Base-by-base conservation (phyloP, 2,888 invertebrate species). In the Mythimna loreyi region DNA sequence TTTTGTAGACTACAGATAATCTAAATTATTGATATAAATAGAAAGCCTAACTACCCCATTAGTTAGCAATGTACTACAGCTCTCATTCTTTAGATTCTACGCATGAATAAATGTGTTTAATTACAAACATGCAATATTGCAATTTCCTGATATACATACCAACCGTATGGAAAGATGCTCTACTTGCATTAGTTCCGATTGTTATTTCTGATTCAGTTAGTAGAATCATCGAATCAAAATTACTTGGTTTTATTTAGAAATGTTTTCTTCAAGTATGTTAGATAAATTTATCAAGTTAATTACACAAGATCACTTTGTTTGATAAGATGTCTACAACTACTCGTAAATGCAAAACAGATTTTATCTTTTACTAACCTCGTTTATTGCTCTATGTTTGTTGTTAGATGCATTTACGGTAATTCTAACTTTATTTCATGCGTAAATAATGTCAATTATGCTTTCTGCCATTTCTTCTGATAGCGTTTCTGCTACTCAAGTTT, bases 1-100 rank as follows among this genome's bases (percentile, higher is more conserved):
- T 64, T 64, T 72, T 57, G 65, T 72, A 74, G 65, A 72, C 49
- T 56, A 77, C 64, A 67, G 75, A 70, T 56, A 79, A 77, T 75
- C 59, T 64, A 68, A 82, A 59, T 74, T 80, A 75, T 82, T 70
- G 78, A 78, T 81, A 81, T 73, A 72, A 68, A 81, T 82, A 77
- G 81, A 83, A 81, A 83, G 65, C 67, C 68, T 65, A 67, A 57
- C 60, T 69, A 67, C 56, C 68, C 72, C 72, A 78, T 81, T 76
- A 62, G 65, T 66, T 65, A 36, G 50, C 49, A 40, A 70, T 73
- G 50, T 70, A 57, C 56, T 63, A 79, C 77, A n/a, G n/a, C n/a
- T 76, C 74, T 64, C 79, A 75, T 81, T 77, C 71, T 65, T 77
- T 68, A 65, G 50, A 75, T 82, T 77, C 53, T 57, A 81, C 79